A percentile compares a stretch with the other conserved stretches of the same genome.
These are phyloP conservation scores for Pogonomyrmex barbatus DNA, from an alignment of 1,140 invertebrate genomes.

Conservation along the genomic window DNA sequence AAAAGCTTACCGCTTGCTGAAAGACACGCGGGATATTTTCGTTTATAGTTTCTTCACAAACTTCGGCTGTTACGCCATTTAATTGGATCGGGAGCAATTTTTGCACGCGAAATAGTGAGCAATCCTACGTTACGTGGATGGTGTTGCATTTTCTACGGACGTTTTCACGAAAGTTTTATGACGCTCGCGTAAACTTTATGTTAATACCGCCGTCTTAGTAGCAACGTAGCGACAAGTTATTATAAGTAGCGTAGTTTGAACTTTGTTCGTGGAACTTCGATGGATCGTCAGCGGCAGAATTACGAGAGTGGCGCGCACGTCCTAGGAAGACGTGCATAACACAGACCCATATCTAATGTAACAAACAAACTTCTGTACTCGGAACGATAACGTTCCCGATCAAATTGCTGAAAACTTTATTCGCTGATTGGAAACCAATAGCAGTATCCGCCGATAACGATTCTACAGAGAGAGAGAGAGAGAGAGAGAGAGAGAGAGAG, in stretches of 20 bases:
- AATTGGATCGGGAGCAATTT: background rate
- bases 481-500: background rate
- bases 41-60: background rate
- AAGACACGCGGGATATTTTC: background rate
- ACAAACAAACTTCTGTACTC: slow-evolving; percentile 68
- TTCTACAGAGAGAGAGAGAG: background rate
- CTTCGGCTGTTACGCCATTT: background rate
- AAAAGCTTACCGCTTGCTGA: background rate
- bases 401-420: slow-evolving; percentile 62
- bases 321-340: slow-evolving; percentile 41
- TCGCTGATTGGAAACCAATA: slow-evolving; percentile 50
- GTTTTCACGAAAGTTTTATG: slow-evolving; percentile 58
- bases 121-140: background rate
- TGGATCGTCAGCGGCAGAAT: slow-evolving; percentile 57
- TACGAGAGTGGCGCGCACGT: slow-evolving; percentile 51
- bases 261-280: slow-evolving; percentile 65
- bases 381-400: slow-evolving; percentile 49
- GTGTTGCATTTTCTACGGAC: slow-evolving; percentile 48
- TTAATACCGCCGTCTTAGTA: slow-evolving; percentile 53
- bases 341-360: slow-evolving; percentile 56
- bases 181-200: slow-evolving; percentile 59
- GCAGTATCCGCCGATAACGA: slow-evolving; percentile 23
- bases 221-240: slow-evolving; percentile 60
- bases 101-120: background rate
- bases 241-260: slow-evolving; percentile 58